These are phyloP conservation scores for Atethmia centrago DNA, from an alignment of 2,888 invertebrate species.

Conservation along the genomic window DNA sequence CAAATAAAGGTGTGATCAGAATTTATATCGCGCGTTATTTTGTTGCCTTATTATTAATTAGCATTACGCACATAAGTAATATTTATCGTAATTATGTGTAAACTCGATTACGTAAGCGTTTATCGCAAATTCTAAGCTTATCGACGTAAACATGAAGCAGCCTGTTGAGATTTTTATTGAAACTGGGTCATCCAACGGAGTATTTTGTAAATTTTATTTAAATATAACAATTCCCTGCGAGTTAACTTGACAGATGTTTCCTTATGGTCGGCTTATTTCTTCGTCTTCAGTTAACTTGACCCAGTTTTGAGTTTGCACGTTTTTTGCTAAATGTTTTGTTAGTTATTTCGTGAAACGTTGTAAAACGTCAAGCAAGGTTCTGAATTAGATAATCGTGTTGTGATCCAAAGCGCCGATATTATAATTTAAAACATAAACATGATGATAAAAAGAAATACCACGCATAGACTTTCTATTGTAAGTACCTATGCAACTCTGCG, in stretches of 20 bases:
- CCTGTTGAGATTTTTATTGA: constrained; percentile 34
- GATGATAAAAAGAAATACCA: background rate
- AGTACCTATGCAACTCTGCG: background rate
- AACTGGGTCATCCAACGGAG: constrained; percentile 40
- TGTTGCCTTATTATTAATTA: constrained; percentile 32
- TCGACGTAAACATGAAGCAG: constrained; percentile 27
- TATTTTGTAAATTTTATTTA: constrained; percentile 16
- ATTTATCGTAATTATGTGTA: constrained; percentile 7
- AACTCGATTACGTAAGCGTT: constrained; percentile 20
- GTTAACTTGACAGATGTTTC: constrained; percentile 47
- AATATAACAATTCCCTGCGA: constrained; percentile 18
- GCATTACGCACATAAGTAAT: constrained; percentile 24
- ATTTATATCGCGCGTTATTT: constrained; percentile 59
- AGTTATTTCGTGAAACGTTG: background rate
- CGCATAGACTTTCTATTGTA: background rate
- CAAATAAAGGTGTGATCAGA: constrained; percentile 73
- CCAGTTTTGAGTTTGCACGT: constrained; percentile 32
- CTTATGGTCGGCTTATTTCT: constrained; percentile 17
- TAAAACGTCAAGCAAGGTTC: background rate
- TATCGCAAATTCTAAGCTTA: constrained; percentile 40
- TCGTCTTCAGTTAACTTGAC: constrained; percentile 48
- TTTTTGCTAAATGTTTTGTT: constrained; percentile 19
- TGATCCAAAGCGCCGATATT: background rate
- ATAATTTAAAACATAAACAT: background rate
- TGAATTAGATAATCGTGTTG: background rate